Evolutionary conservation across 2,797 vertebrate species (phyloP).

Genomic region (Tamandua tetradactyla): DNA sequence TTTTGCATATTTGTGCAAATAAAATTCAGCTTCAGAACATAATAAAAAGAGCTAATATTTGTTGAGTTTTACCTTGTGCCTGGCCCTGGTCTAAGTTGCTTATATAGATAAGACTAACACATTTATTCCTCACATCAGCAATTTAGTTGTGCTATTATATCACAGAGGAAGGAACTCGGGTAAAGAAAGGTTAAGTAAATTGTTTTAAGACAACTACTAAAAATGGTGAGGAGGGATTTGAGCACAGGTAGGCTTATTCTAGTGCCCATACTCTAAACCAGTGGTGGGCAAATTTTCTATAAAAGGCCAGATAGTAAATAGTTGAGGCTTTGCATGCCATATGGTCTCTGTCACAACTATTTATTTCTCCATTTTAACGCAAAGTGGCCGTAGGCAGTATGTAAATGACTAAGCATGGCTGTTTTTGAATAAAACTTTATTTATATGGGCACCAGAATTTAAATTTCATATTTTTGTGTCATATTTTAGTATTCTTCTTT

Average conservation of each 20-base stretch:
- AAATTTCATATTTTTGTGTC: constrained; percentile 80
- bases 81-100: not conserved
- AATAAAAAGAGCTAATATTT: constrained; percentile 27
- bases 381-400: constrained; percentile 74
- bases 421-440: constrained; percentile 80
- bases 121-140: not conserved
- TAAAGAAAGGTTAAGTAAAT: not conserved
- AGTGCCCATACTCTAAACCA: constrained; percentile 34
- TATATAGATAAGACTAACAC: not conserved
- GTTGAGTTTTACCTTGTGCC: not conserved
- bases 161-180: not conserved
- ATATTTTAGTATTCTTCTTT: constrained; percentile 76
- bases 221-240: constrained; percentile 25
- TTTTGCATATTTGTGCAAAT: constrained; percentile 45
- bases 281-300: constrained; percentile 56
- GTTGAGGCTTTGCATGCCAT: constrained; percentile 78
- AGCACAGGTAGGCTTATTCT: constrained; percentile 49
- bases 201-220: constrained; percentile 29
- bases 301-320: constrained; percentile 78
- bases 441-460: constrained; percentile 80
- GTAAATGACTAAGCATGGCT: constrained; percentile 76
- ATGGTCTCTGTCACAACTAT: constrained; percentile 79
- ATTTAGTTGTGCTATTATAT: not conserved
- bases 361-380: constrained; percentile 73
- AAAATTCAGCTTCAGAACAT: constrained; percentile 1